phyloP scores from a whole-genome alignment of 1,140 invertebrate genomes.

The Drosophila eugracilis region DNA sequence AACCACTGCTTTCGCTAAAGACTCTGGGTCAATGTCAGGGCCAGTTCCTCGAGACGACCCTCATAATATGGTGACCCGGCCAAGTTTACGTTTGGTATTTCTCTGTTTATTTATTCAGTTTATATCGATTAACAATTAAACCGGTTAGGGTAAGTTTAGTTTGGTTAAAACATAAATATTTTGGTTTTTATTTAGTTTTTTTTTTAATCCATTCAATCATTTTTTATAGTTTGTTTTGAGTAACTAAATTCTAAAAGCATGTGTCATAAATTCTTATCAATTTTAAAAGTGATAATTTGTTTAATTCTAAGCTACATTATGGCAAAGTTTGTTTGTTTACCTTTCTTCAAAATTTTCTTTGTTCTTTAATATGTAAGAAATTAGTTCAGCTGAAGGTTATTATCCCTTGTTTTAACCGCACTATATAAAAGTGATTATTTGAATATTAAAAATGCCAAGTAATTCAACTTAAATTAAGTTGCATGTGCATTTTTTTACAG shows the following conservation, averaged over 20 bases:
- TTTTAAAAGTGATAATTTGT: not conserved
- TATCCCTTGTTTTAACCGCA: not conserved
- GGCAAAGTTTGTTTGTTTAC: not conserved
- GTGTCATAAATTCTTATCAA: not conserved
- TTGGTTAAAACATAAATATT: not conserved
- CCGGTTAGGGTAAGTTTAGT: conserved; percentile 5
- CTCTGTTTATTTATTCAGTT: conserved; percentile 22
- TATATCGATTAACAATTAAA: conserved; percentile 21
- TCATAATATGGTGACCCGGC: conserved; percentile 37
- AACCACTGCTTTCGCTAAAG: conserved; percentile 5
- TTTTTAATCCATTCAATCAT: not conserved
- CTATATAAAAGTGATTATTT: too few species aligned
- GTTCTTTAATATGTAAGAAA: not conserved
- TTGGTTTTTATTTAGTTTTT: not conserved
- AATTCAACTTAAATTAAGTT: too few species aligned
- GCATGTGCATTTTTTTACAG: conserved; percentile 1
- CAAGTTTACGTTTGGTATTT: conserved; percentile 21
- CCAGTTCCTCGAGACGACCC: conserved; percentile 27
- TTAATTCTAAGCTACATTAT: not conserved
- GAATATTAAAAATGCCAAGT: too few species aligned
- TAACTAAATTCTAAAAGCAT: too few species aligned
- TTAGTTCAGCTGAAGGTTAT: not conserved
- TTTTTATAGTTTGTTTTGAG: too few species aligned
- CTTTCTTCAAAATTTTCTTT: not conserved
- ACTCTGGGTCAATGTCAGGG: conserved; percentile 61